Percentiles rank a stretch among this genome's conserved stretches.
phyloP scores from a whole-genome alignment of 2,888 invertebrate species.

The Cheiracanthium punctorium region DNA sequence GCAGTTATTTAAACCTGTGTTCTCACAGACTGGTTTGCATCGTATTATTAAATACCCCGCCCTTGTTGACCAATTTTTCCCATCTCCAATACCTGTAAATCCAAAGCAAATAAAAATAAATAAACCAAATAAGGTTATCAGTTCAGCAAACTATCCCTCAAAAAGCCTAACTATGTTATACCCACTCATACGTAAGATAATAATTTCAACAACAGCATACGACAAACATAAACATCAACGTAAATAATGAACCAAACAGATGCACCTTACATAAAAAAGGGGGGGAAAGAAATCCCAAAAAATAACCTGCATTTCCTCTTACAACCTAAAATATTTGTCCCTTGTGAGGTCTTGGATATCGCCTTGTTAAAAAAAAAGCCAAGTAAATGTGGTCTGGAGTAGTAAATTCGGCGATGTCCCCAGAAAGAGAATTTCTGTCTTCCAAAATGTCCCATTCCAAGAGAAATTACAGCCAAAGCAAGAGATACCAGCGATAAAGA shows the following conservation, averaged over 20 bases:
- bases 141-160: too few species aligned
- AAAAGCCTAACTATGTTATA: not conserved
- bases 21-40: too few species aligned
- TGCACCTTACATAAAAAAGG: not conserved
- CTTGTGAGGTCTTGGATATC: not conserved
- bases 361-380: not conserved
- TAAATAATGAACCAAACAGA: not conserved
- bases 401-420: not conserved
- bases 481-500: not conserved
- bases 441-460: not conserved
- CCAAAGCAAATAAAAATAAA: too few species aligned
- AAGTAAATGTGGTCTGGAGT: not conserved
- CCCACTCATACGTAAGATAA: not conserved
- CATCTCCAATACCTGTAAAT: too few species aligned
- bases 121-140: too few species aligned
- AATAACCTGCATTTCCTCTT: not conserved
- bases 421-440: too few species aligned
- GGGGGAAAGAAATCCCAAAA: not conserved
- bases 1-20: too few species aligned
- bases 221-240: not conserved
- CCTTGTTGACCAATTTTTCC: too few species aligned
- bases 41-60: too few species aligned
- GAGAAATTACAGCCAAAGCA: not conserved
- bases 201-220: not conserved
- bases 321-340: not conserved